Evolutionary conservation across 1,140 invertebrate genomes (phyloP), one percentile per base, ranked within the genome.

Genomic region (Calliphora vicina): DNA sequence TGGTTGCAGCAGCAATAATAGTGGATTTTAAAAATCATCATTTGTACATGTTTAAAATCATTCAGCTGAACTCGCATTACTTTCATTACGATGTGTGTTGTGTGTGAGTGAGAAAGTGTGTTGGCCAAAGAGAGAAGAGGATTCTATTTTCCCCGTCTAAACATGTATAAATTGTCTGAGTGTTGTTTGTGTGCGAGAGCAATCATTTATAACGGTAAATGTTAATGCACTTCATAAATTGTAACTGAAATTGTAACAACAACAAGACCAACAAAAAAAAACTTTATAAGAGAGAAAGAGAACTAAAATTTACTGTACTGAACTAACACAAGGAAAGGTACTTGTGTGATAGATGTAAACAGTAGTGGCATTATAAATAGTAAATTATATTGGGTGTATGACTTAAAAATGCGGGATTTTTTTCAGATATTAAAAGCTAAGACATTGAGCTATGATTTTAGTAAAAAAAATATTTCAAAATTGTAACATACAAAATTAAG

Each of bases 121-220:
- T 8, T 35, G n/a, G 2, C 50, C 15, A 57, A 57, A n/a, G 17
- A 57, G 50, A 57, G 35, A 35, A 10, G 35, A 35, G 13, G 12
- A 67, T 67, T 67, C 2, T 23, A 25, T 67, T 67, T 67, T 67
- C 3, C 23, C 6, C 50, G 9, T 67, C 20, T 67, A 25, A 67
- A 67, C n/a, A 23, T 20, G 3, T 67, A 67, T 67, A 67, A 67
- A 67, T 67, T 67, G 61, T 67, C 61, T 20, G n/a, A 67, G n/a
- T n/a, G n/a, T 23, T 67, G 61, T 67, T 67, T 25, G 4, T 23
- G 25, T 50, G 45, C 12, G 45, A 67, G 20, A 23, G 12, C 61
- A 67, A 67, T 67, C 61, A 67, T 67, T 67, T 67, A 67, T 67
- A 67, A 67, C 61, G 61, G 61, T 67, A 67, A 67, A 67, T 67